phyloP scores from a whole-genome alignment of 1,140 invertebrate genomes.

The Probaryconus sp. region DNA sequence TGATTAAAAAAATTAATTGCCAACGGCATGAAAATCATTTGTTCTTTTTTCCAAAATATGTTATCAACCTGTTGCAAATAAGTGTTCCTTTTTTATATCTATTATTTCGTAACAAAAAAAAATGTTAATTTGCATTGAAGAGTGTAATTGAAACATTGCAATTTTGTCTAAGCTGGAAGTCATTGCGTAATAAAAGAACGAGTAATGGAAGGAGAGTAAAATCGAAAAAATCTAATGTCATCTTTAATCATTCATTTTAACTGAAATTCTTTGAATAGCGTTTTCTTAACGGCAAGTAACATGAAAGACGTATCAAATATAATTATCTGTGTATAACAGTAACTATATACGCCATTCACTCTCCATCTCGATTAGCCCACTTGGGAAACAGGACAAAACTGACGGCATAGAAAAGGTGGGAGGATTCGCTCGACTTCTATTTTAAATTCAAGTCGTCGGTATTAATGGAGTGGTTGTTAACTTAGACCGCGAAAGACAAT shows the following conservation, averaged over 20 bases:
- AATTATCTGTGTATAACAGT: slow-evolving; percentile 60
- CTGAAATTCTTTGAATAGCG: slow-evolving; percentile 32
- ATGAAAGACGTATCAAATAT: slow-evolving; percentile 53
- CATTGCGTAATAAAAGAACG: slow-evolving; percentile 11
- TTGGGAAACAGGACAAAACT: slow-evolving; percentile 77
- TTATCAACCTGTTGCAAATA: too few species aligned
- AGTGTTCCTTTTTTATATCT: too few species aligned
- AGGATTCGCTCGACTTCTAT: slow-evolving; percentile 72
- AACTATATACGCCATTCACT: slow-evolving; percentile 66
- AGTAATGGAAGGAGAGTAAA: slow-evolving; percentile 15
- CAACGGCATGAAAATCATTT: too few species aligned
- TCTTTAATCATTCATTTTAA: slow-evolving; percentile 30
- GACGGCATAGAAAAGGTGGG: slow-evolving; percentile 59
- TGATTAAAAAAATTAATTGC: too few species aligned
- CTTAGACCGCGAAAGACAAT: slow-evolving; percentile 19
- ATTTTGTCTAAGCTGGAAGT: not conserved
- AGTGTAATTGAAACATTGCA: too few species aligned
- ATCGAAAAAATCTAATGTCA: slow-evolving; percentile 28
- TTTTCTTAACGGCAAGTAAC: slow-evolving; percentile 32
- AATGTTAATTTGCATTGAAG: too few species aligned
- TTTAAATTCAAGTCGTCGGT: slow-evolving; percentile 61
- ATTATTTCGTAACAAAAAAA: too few species aligned
- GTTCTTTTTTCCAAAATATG: too few species aligned
- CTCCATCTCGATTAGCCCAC: slow-evolving; percentile 77
- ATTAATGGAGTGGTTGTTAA: slow-evolving; percentile 39